A percentile compares a stretch with the other conserved stretches of the same genome.
Conservation (phyloP, 2,888 invertebrate genomes). For the Andrena camellia region DNA sequence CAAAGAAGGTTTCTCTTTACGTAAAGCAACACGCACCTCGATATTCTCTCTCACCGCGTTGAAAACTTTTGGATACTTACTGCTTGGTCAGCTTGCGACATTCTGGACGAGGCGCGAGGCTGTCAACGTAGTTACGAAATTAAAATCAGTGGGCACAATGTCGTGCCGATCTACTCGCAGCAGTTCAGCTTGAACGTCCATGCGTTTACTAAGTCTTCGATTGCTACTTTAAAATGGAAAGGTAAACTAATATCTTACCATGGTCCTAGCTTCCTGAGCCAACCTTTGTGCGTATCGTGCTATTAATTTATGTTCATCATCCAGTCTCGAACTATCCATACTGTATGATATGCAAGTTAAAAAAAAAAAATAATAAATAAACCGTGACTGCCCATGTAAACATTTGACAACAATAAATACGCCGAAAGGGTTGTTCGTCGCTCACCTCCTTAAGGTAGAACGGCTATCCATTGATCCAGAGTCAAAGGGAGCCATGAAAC, state of each 20-base stretch:
- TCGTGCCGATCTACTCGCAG: neutral
- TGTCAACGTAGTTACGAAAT: conserved; percentile 69
- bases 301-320: conserved; percentile 98
- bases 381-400: conserved; percentile 52
- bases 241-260: conserved; percentile 82
- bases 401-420: conserved; percentile 48
- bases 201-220: neutral
- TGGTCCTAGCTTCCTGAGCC: conserved; percentile 95
- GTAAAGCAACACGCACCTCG: neutral
- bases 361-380: conserved; percentile 64
- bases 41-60: neutral
- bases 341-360: conserved; percentile 69
- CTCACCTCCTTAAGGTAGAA: conserved; percentile 87
- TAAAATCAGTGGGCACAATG: conserved; percentile 55
- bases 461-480: conserved; percentile 92
- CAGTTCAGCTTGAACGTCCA: conserved; percentile 1
- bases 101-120: conserved; percentile 82
- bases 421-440: conserved; percentile 16
- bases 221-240: too few relatives aligned
- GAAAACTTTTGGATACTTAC: conserved; percentile 74
- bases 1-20: neutral
- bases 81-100: conserved; percentile 83
- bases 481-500: conserved; percentile 89
- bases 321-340: conserved; percentile 85
- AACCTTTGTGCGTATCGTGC: conserved; percentile 98